These are phyloP conservation scores for Drosophila colorata DNA, from an alignment of 2,888 invertebrate genomes.

Conservation along the genomic window DNA sequence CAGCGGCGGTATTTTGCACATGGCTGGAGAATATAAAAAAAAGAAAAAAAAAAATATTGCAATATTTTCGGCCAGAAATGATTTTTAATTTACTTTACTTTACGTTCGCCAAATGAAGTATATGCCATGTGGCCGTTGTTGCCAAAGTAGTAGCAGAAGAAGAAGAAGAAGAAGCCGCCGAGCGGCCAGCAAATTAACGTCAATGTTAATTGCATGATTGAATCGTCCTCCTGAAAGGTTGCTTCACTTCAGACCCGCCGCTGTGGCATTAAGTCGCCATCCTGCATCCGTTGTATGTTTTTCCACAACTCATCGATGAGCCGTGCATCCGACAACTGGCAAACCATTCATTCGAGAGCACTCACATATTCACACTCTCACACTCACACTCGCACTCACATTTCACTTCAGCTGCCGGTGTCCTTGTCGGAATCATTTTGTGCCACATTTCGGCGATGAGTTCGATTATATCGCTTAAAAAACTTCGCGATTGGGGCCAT, in stretches of 20 bases:
- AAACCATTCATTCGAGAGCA: slow-evolving; percentile 24
- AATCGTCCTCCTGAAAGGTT: slow-evolving; percentile 50
- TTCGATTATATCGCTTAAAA: slow-evolving; percentile 27
- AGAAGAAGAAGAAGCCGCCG: slow-evolving; percentile 6
- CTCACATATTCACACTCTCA: neutral
- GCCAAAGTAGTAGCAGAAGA: neutral
- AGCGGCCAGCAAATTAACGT: slow-evolving; percentile 61
- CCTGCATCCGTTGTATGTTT: slow-evolving; percentile 22
- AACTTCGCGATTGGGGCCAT: slow-evolving; percentile 11
- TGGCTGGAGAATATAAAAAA: slow-evolving; percentile 16
- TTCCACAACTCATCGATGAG: slow-evolving; percentile 37
- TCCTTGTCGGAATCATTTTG: slow-evolving; percentile 41
- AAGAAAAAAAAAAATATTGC: neutral
- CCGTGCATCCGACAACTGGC: slow-evolving; percentile 42
- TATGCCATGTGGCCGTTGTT: slow-evolving; percentile 28
- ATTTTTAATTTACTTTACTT: slow-evolving; percentile 30
- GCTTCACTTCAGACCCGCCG: slow-evolving; percentile 19
- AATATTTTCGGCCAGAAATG: slow-evolving; percentile 30
- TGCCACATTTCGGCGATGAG: slow-evolving; percentile 24
- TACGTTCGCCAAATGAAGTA: slow-evolving; percentile 27
- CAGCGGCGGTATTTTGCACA: slow-evolving; percentile 37
- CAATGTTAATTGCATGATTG: slow-evolving; percentile 80
- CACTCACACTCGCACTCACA: slow-evolving; percentile 13
- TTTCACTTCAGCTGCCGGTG: slow-evolving; percentile 28
- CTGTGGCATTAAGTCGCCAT: slow-evolving; percentile 23